These are phyloP conservation scores for Anthoptus insignis DNA, from an alignment of 2,888 invertebrate genomes.

Conservation along the genomic window DNA sequence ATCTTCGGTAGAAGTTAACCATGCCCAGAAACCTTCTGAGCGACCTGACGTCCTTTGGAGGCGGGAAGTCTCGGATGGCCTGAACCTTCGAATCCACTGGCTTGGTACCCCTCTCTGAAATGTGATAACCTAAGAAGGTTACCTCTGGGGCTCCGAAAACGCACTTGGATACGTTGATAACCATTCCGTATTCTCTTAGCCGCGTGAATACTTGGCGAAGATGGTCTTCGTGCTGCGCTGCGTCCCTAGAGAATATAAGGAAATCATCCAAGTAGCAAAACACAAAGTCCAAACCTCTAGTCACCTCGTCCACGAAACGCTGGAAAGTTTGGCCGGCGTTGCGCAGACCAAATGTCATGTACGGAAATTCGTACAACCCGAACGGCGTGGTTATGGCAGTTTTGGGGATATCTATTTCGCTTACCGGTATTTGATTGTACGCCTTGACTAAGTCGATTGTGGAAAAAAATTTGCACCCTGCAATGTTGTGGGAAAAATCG, in stretches of 20 bases:
- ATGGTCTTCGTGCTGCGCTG: constrained; percentile 50
- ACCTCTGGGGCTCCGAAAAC: constrained; percentile 43
- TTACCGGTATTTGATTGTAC: constrained; percentile 57
- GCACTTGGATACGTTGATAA: constrained; percentile 51
- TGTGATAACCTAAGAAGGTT: neutral
- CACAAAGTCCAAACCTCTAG: constrained; percentile 17
- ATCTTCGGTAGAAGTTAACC: constrained; percentile 16
- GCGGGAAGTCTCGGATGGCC: neutral
- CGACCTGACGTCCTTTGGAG: constrained; percentile 37
- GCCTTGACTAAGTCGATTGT: constrained; percentile 49
- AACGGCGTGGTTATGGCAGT: constrained; percentile 57
- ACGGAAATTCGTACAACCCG: constrained; percentile 54
- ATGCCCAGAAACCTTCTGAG: constrained; percentile 40
- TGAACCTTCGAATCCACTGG: constrained; percentile 29
- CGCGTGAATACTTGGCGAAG: constrained; percentile 49
- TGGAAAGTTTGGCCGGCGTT: constrained; percentile 66
- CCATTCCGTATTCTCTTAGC: constrained; percentile 50
- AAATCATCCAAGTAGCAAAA: constrained; percentile 55
- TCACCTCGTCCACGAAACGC: constrained; percentile 55
- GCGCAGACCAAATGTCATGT: constrained; percentile 59
- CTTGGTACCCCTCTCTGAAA: constrained; percentile 46
- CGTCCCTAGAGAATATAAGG: constrained; percentile 41
- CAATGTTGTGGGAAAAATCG: constrained; percentile 38
- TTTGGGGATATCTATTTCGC: constrained; percentile 54
- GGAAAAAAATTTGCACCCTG: constrained; percentile 41